A percentile compares a stretch with the other conserved stretches of the same genome.
Conservation (phyloP, 2,113 vertebrate genomes). For the Ia io region DNA sequence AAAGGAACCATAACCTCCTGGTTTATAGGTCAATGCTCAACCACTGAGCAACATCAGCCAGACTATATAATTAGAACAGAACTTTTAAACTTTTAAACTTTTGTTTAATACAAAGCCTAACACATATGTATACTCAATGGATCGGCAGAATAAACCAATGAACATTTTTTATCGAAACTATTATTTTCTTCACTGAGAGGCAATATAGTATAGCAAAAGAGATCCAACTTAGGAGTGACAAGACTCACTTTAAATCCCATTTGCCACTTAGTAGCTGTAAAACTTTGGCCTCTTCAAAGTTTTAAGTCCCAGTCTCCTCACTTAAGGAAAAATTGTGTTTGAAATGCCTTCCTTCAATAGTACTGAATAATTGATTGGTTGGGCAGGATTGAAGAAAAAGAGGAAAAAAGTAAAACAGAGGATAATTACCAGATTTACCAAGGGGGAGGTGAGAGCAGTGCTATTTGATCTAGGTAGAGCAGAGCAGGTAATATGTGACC, state of each 20-base stretch:
- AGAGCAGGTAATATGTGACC: background rate
- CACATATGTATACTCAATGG: background rate
- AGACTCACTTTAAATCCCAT: background rate
- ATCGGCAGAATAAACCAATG: background rate
- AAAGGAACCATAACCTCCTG: too few relatives aligned
- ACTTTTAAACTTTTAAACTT: too few relatives aligned
- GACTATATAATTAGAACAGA: background rate
- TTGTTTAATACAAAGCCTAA: background rate
- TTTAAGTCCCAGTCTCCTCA: background rate
- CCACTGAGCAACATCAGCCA: too few relatives aligned
- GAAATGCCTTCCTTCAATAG: background rate
- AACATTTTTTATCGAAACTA: background rate
- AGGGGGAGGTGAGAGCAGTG: background rate
- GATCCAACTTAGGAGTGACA: background rate
- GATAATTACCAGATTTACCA: background rate
- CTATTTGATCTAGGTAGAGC: background rate
- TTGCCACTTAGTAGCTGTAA: background rate
- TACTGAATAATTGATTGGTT: background rate
- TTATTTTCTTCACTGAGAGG: conserved; percentile 18
- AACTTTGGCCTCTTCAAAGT: background rate
- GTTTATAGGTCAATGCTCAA: too few relatives aligned
- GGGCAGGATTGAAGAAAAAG: background rate
- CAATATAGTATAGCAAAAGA: background rate
- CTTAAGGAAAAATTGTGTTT: background rate
- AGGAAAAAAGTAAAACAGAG: background rate